These are phyloP conservation scores for Aulostomus chinensis DNA, from an alignment of 2,797 vertebrate genomes.

Conservation along the genomic window DNA sequence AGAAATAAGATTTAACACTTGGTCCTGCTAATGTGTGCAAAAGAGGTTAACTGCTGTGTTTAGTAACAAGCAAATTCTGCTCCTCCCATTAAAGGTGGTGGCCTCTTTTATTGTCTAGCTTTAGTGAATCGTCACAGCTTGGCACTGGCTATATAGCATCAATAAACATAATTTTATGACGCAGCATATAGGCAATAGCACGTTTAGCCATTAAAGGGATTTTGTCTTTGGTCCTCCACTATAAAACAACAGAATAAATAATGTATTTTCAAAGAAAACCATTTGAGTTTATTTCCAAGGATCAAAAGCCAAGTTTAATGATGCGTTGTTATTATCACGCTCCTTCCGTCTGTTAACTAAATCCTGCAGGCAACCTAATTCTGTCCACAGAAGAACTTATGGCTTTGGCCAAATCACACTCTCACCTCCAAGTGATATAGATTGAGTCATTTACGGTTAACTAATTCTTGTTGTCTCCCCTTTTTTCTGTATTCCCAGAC, in stretches of 20 bases:
- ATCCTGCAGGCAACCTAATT: conserved; percentile 10
- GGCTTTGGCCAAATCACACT: conserved; percentile 37
- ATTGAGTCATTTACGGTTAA: conserved; percentile 72
- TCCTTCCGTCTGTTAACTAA: conserved; percentile 23
- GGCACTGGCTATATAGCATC: conserved; percentile 58
- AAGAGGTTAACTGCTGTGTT: conserved; percentile 80
- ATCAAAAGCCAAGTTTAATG: conserved; percentile 43
- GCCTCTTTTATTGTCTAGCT: conserved; percentile 72
- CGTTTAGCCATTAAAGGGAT: conserved; percentile 50
- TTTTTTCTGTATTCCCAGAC: conserved; percentile 58
- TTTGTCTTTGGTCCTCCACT: conserved; percentile 29
- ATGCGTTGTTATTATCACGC: conserved; percentile 21
- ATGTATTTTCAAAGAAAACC: conserved; percentile 36
- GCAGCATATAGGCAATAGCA: conserved; percentile 48
- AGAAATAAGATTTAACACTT: conserved; percentile 79
- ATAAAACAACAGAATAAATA: conserved; percentile 37
- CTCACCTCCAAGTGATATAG: conserved; percentile 40
- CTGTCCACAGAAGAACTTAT: conserved; percentile 19
- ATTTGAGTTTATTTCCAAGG: conserved; percentile 39
- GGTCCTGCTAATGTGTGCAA: conserved; percentile 68
- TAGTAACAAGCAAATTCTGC: conserved; percentile 74
- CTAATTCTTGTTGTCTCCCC: conserved; percentile 63
- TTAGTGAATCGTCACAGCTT: conserved; percentile 71
- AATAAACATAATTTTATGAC: conserved; percentile 75
- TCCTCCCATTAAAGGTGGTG: conserved; percentile 69